Percentiles rank a stretch among this genome's conserved stretches.
Conservation (phyloP, 2,888 invertebrate species). For the Tachina fera region DNA sequence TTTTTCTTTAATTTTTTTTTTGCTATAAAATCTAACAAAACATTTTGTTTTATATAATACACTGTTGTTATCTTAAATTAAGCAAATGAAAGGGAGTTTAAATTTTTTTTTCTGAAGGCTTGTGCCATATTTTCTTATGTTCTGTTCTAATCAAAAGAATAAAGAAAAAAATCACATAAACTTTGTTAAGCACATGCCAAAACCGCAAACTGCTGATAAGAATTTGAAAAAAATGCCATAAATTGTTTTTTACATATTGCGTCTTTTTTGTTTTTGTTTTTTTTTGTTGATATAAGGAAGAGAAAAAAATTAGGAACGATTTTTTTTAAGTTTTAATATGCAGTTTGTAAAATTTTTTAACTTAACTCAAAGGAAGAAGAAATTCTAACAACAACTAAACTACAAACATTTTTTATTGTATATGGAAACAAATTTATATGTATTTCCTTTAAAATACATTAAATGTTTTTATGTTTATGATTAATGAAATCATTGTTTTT, state of each 20-base stretch:
- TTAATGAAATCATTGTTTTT: not conserved
- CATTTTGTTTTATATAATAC: not conserved
- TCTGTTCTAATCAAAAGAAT: not conserved
- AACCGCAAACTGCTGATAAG: slow-evolving; percentile 70
- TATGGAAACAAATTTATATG: not conserved
- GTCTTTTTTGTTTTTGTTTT: not conserved
- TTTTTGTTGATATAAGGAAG: not conserved
- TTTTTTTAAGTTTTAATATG: not conserved
- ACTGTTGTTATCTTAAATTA: slow-evolving; percentile 21
- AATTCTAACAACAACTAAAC: not conserved
- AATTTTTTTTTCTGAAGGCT: not conserved
- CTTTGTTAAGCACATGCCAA: slow-evolving; percentile 71
- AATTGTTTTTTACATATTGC: slow-evolving; percentile 26
- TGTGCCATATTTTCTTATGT: slow-evolving; percentile 37
- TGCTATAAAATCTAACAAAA: not conserved
- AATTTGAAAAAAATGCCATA: slow-evolving; percentile 18
- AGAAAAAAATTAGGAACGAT: not conserved
- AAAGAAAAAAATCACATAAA: slow-evolving; percentile 9
- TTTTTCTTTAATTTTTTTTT: not conserved
- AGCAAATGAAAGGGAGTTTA: slow-evolving; percentile 1
- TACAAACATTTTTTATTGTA: not conserved
- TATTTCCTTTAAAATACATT: not conserved
- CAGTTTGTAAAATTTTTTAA: not conserved
- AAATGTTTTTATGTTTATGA: not conserved
- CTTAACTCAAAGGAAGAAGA: not conserved